Base-by-base conservation (phyloP, 2,113 vertebrate species). In the Cacatua alba region DNA sequence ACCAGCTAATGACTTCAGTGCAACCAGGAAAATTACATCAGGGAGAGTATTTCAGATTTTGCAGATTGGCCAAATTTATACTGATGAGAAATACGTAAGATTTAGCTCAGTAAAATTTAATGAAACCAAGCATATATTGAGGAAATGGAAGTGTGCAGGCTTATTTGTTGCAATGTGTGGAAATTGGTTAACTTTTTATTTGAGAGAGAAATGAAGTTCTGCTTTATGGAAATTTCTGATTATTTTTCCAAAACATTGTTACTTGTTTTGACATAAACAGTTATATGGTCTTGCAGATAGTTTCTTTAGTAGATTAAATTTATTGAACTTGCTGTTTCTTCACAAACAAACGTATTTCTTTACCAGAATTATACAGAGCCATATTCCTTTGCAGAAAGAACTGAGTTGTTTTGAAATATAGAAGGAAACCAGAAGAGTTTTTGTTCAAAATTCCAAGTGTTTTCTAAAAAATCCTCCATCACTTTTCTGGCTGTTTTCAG, bases 1-100 rank as follows among this genome's bases (percentile, higher is more conserved):
- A 75, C 29, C 86, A 94, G 88, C 64, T 96, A 96, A 97, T 88
- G 79, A 96, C 94, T 96, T 88, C 68, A 86, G 69, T 83, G 82
- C 78, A 94, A 93, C 88, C 90, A n/a, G 79, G 70, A 86, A 94
- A 95, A 96, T 96, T 96, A 79, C 94, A 94, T 95, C 90, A 92
- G 95, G 86, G 96, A 97, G 57, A 76, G 21, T 75, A 78, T 82
- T 96, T 93, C 72, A 90, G 79, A 90, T 88, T 95, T 92, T 86
- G 76, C 83, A 94, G 92, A 96, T 88, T 92, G 82, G 69, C 76
- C 72, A 93, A 84, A 95, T 96, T 92, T 92, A 82, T 88, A 86
- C 64, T 94, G 95, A 94, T 94, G 88, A 86, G 76, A 88, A 93
- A 78, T 81, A 70, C 16, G 5, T 63, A 92, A 94, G 79, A 83